These are phyloP conservation scores for Tryphoninae sp. DNA, from an alignment of 2,888 invertebrate genomes.

Conservation along the genomic window DNA sequence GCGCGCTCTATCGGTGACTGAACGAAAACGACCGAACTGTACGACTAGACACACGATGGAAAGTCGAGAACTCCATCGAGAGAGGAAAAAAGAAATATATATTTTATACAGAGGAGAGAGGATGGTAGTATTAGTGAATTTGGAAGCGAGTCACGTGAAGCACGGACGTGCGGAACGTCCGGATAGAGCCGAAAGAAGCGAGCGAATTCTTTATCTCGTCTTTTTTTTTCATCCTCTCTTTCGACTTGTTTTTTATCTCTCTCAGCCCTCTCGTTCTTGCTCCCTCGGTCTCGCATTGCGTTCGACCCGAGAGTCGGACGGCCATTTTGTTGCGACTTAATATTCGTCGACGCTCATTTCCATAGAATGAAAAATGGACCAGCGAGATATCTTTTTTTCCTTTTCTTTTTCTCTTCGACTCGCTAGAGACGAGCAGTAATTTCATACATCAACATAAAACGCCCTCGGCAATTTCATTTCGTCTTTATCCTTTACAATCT, in stretches of 20 bases:
- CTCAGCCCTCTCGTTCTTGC: constrained; percentile 7
- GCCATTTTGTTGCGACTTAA: constrained; percentile 77
- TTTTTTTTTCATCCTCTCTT: constrained; percentile 54
- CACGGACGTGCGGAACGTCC: constrained; percentile 64
- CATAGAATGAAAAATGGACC: constrained; percentile 26
- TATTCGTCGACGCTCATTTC: constrained; percentile 67
- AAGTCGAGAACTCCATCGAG: constrained; percentile 56
- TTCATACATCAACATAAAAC: not conserved
- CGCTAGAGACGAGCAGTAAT: constrained; percentile 24
- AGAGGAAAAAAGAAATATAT: constrained; percentile 12
- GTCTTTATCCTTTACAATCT: constrained; percentile 64
- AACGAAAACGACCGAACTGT: constrained; percentile 11
- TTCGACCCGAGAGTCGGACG: constrained; percentile 59
- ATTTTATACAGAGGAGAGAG: constrained; percentile 11
- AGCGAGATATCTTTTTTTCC: not conserved
- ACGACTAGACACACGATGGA: constrained; percentile 30
- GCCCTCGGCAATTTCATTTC: constrained; percentile 61
- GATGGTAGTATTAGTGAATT: constrained; percentile 62
- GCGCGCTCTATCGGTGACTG: constrained; percentile 51
- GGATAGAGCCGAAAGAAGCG: constrained; percentile 49
- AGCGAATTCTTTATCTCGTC: constrained; percentile 57
- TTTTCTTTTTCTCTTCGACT: constrained; percentile 3
- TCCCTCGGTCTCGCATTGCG: not conserved
- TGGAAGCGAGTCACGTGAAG: constrained; percentile 70
- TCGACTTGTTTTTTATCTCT: constrained; percentile 17